Base-by-base conservation (phyloP, 2,113 vertebrate genomes). In the Actenoides lindsayi region DNA sequence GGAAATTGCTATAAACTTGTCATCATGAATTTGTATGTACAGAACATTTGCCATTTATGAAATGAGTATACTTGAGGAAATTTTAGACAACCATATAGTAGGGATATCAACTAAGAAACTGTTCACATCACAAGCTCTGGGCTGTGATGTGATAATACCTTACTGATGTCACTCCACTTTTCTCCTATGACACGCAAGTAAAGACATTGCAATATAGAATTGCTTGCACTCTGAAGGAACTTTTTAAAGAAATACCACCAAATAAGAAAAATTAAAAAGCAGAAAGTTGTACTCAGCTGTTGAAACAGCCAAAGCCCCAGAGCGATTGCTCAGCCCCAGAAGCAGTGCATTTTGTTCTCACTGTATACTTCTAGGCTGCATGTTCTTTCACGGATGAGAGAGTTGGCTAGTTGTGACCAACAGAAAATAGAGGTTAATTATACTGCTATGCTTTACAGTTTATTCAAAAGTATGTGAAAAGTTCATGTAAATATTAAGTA, bases 401-500 rank as follows among this genome's bases (percentile, higher is more conserved):
- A 41, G 39, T 16, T 53, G 44, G 20, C 44, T 83, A 28, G 21
- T 54, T 33, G 53, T 23, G 39, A 81, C 33, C 37, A 51, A 62
- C 27, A 65, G 33, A 94, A 96, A 90, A 64, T 23, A 60, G 1
- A 76, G 62, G 62, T 65, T 85, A 57, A 63, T 90, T 60, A 35
- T 42, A 63, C n/a, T 35, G 63, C 64, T 13, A 5, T 12, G 59
- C 54, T 90, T 62, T 31, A 56, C 4, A 7, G 88, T 77, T 79
- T 42, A 53, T 46, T 41, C 64, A 35, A 23, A 84, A 92, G 46
- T 14, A 71, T 19, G 48, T 67, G 30, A 69, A 59, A 91, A 87
- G 73, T 83, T 81, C 46, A 62, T 35, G 30, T 79, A 79, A 91
- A 67, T 37, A 33, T 77, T 89, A 87, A 91, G 25, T 27, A 85